phyloP scores from a whole-genome alignment of 2,888 invertebrate genomes.

The Atrina japonica region DNA sequence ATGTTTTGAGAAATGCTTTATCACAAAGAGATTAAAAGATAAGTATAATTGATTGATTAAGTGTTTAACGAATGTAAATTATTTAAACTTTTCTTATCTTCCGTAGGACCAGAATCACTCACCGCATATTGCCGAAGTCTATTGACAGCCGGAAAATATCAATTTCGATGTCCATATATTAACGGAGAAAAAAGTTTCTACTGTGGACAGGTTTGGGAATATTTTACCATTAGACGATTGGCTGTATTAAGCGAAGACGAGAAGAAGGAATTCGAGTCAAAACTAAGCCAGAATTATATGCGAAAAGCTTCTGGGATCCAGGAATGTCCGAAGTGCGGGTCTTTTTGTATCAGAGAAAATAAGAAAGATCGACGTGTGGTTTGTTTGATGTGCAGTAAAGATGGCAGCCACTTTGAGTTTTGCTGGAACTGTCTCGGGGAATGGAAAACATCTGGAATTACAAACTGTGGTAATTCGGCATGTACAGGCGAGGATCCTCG shows the following conservation, averaged over 20 bases:
- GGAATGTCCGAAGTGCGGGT: constrained; percentile 53
- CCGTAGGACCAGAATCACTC: too few relatives aligned
- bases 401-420: constrained; percentile 49
- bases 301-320: constrained; percentile 51
- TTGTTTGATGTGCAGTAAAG: too few relatives aligned
- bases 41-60: too few relatives aligned
- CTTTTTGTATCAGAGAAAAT: constrained; percentile 43
- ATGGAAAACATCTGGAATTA: constrained; percentile 41
- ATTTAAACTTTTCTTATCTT: too few relatives aligned
- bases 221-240: constrained; percentile 49
- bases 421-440: constrained; percentile 56
- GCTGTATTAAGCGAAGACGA: constrained; percentile 55
- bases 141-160: constrained; percentile 44
- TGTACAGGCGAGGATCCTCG: constrained; percentile 55
- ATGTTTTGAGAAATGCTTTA: too few relatives aligned
- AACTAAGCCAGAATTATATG: constrained; percentile 54
- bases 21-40: too few relatives aligned
- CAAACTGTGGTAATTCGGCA: constrained; percentile 47
- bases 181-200: constrained; percentile 18
- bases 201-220: constrained; percentile 54
- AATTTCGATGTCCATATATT: constrained; percentile 55
- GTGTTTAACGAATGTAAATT: too few relatives aligned
- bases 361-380: constrained; percentile 44
- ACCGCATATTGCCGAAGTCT: constrained; percentile 55
- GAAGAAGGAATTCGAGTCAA: constrained; percentile 53